Conservation (phyloP, 1,140 invertebrate species). For the Solenopsis fugax region DNA sequence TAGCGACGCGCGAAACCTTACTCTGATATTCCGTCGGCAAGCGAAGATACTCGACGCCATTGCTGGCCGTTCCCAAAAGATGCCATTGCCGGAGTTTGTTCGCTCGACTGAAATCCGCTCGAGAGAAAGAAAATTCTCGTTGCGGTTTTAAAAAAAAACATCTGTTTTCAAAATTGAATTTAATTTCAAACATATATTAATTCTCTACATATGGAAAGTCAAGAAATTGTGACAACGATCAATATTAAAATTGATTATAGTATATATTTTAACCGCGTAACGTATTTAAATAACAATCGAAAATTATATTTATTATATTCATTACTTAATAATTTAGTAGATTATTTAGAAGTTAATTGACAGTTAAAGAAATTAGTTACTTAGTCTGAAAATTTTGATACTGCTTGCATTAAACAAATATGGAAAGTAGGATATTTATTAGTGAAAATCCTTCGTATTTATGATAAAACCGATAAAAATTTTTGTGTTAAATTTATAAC, state of each 20-base stretch:
- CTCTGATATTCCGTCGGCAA: slow-evolving; percentile 52
- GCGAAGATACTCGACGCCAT: slow-evolving; percentile 60
- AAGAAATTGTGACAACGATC: not conserved
- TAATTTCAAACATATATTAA: not conserved
- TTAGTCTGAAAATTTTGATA: not conserved
- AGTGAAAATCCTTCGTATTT: no score
- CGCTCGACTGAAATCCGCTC: slow-evolving; percentile 54
- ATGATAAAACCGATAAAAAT: no score
- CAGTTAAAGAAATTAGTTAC: not conserved
- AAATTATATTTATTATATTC: not conserved
- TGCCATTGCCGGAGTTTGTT: slow-evolving; percentile 65
- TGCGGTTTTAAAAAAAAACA: slow-evolving; percentile 49
- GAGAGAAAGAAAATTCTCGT: slow-evolving; percentile 63
- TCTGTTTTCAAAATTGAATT: not conserved
- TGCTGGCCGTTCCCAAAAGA: slow-evolving; percentile 65
- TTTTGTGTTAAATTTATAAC: no score
- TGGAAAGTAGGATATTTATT: not conserved
- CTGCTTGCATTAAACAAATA: not conserved
- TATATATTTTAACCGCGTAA: not conserved
- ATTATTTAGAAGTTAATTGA: not conserved
- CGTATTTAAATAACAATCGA: not conserved
- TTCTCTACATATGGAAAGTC: not conserved
- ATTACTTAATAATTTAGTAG: not conserved
- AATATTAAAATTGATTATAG: slow-evolving; percentile 12
- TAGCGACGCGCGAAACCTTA: slow-evolving; percentile 69